Percentiles rank a stretch among this genome's conserved stretches.
phyloP scores from a whole-genome alignment of 2,888 invertebrate genomes.

The Pimpla rufipes region DNA sequence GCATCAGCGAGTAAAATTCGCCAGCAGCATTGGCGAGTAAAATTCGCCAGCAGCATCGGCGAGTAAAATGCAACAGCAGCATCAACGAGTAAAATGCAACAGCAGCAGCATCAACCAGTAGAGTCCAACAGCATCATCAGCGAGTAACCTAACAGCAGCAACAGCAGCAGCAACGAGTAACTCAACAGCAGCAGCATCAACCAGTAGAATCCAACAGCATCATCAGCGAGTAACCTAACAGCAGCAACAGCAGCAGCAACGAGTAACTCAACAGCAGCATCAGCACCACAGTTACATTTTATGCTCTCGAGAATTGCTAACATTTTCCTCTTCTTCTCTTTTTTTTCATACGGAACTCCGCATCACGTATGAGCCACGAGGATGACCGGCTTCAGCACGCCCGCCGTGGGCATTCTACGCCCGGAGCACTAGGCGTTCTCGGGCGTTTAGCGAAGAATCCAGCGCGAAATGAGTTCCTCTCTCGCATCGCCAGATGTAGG shows the following conservation, averaged over 20 bases:
- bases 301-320: conserved; percentile 29
- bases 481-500: conserved; percentile 9
- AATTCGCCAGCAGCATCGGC: too few relatives aligned
- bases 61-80: too few relatives aligned
- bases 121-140: too few relatives aligned
- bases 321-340: conserved; percentile 5
- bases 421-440: background rate
- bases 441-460: conserved; percentile 37
- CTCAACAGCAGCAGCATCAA: too few relatives aligned
- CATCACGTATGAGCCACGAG: conserved; percentile 1
- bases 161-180: too few relatives aligned
- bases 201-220: background rate
- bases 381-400: background rate
- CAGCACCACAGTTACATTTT: conserved; percentile 53
- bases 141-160: too few relatives aligned
- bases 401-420: conserved; percentile 4
- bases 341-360: conserved; percentile 12
- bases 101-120: too few relatives aligned
- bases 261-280: background rate
- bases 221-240: background rate
- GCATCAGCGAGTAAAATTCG: too few relatives aligned
- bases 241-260: too few relatives aligned
- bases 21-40: too few relatives aligned
- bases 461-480: conserved; percentile 9
- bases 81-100: too few relatives aligned